Conservation (phyloP, 1,140 invertebrate genomes). For the Heliconius himera region DNA sequence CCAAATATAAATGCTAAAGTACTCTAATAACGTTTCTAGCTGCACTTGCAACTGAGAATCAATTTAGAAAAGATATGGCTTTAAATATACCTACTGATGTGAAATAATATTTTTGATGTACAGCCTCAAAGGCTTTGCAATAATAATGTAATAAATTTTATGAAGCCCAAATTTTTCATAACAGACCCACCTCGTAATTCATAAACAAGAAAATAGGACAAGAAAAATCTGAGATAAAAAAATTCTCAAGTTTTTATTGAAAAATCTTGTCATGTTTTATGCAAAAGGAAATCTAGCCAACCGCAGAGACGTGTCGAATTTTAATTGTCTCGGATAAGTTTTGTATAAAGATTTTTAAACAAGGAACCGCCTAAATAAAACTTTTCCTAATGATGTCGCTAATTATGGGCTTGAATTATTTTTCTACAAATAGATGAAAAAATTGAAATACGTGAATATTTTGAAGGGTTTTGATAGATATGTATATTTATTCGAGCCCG, state of each 20-base stretch:
- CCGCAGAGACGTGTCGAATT: constrained; percentile 11
- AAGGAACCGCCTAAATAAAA: background rate
- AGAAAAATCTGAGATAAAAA: constrained; percentile 11
- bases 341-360: background rate
- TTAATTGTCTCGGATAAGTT: constrained; percentile 10
- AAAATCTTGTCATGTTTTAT: constrained; percentile 19
- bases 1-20: too few species aligned
- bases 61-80: background rate
- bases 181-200: constrained; percentile 13
- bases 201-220: constrained; percentile 15
- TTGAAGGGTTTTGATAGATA: too few species aligned
- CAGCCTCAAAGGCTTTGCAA: background rate
- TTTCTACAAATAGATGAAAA: background rate
- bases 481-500: background rate
- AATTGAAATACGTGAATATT: background rate
- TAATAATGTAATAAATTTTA: constrained; percentile 21
- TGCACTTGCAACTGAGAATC: background rate
- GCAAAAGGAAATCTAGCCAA: constrained; percentile 12
- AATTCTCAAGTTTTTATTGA: constrained; percentile 14
- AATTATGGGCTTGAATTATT: background rate
- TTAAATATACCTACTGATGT: background rate
- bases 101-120: constrained; percentile 7
- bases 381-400: background rate
- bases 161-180: constrained; percentile 15
- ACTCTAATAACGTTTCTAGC: too few species aligned